phyloP scores from a whole-genome alignment of 2,888 invertebrate species.

The Muscina levida region DNA sequence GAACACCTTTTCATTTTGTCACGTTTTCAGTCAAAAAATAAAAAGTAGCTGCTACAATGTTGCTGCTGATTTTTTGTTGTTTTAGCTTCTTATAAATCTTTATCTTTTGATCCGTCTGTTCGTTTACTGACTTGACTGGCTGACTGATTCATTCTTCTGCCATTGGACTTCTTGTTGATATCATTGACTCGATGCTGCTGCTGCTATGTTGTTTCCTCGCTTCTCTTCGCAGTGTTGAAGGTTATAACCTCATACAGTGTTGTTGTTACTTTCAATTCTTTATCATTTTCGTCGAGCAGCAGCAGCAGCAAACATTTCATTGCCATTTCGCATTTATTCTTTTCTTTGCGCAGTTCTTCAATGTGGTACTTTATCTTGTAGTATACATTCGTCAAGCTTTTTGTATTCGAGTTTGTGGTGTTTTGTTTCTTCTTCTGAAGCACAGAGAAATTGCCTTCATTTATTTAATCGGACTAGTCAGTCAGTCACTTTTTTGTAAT shows the following conservation, averaged over 20 bases:
- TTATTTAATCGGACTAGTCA: neutral
- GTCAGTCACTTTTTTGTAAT: too few relatives aligned
- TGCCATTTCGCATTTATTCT: slow-evolving; percentile 34
- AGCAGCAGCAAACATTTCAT: slow-evolving; percentile 18
- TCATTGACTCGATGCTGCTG: neutral
- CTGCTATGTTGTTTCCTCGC: slow-evolving; percentile 19
- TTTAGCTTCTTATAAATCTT: slow-evolving; percentile 22
- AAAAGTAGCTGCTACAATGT: neutral
- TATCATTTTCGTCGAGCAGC: slow-evolving; percentile 17
- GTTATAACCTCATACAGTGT: slow-evolving; percentile 40
- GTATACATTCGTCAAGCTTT: slow-evolving; percentile 22
- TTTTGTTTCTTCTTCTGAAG: slow-evolving; percentile 26
- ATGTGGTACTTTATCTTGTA: neutral
- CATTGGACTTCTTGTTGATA: too few relatives aligned
- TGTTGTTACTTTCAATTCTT: slow-evolving; percentile 35
- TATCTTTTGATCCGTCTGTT: slow-evolving; percentile 10
- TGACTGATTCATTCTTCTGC: too few relatives aligned
- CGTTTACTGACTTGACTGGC: too few relatives aligned
- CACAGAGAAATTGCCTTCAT: neutral
- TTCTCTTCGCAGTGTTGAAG: slow-evolving; percentile 18
- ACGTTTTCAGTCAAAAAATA: slow-evolving; percentile 17
- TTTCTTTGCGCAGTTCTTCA: neutral
- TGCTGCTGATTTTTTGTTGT: slow-evolving; percentile 5
- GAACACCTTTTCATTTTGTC: slow-evolving; percentile 54
- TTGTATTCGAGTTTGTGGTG: slow-evolving; percentile 33